Evolutionary conservation across 2,113 vertebrate genomes (phyloP).

Genomic region (Ellobius talpinus): DNA sequence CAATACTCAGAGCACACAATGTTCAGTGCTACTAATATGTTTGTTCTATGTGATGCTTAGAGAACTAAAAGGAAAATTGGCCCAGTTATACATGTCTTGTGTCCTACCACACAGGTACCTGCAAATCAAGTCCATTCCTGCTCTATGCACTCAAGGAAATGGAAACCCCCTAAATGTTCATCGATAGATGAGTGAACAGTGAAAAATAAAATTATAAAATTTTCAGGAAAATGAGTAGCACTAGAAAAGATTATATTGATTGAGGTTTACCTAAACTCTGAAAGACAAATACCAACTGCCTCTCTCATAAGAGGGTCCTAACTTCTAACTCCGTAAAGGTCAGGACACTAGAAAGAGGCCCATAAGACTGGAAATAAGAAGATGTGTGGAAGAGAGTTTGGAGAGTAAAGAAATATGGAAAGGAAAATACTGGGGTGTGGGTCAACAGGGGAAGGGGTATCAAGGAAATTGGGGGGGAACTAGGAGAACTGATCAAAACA

Average conservation of each 20-base stretch:
- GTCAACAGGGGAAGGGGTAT: too few species aligned
- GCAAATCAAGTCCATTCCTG: neutral
- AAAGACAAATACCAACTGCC: neutral
- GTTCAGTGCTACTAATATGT: neutral
- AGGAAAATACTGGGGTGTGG: too few species aligned
- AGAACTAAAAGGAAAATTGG: neutral
- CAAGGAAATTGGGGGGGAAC: neutral
- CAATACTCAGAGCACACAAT: neutral
- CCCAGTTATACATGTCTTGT: neutral
- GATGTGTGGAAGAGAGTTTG: neutral
- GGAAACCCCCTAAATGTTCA: neutral
- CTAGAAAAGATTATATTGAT: neutral
- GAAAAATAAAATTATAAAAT: neutral
- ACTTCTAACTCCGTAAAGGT: neutral
- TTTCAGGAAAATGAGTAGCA: neutral
- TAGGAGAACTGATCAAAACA: neutral
- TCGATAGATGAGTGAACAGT: neutral
- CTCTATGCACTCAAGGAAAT: neutral
- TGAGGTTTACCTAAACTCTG: neutral
- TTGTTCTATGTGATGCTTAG: neutral
- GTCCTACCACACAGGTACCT: neutral
- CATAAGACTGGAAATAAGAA: too few species aligned
- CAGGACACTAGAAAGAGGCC: neutral
- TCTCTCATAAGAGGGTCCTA: neutral
- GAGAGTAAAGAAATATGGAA: too few species aligned